Evolutionary conservation across 2,113 vertebrate genomes (phyloP), one percentile per base, ranked within the genome.

Genomic region (Holacanthus passer): DNA sequence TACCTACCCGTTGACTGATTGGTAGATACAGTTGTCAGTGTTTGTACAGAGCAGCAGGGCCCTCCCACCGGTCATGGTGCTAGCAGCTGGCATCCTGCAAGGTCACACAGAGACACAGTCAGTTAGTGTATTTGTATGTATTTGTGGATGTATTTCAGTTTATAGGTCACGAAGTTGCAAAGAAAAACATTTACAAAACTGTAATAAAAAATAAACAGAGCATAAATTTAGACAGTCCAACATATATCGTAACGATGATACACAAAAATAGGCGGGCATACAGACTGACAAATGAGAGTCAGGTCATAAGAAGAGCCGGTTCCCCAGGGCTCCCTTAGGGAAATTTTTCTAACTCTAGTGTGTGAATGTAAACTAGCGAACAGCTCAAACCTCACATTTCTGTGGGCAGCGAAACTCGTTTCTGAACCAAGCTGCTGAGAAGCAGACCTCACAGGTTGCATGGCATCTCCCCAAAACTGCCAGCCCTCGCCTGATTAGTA

Each of bases 51-150:
- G 96, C 87, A 94, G 86, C 91, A 96, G 91, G 14, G 17, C 95
- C 94, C 94, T 91, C 91, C 93, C 95, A 74, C 95, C 94, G 69
- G 96, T 98, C 98, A 99, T 97, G 87, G 92, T 96, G 96, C 96
- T 97, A 97, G 96, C 97, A 96, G 93, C 79, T 72, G 91, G 93
- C 95, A 93, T 95, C 88, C 92, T 95, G 89, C 83, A 91, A 24
- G 89, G 55, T 86, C 79, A 92, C 90, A 96, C 93, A 79, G 2
- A 31, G 0, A 75, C 19, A 83, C 64, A 48, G 53, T 77, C 59
- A 70, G 53, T 71, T 35, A 41, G n/a, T 37, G 35, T 8, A 39
- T 37, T 60, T 67, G 1, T 52, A 65, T 22, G 19, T 7, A 50
- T 22, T 29, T 37, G 37, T 45, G 17, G 20, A 27, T 48, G 43